Evolutionary conservation across 1,140 invertebrate species (phyloP).

Genomic region (Lamellibrachia luymesi): DNA sequence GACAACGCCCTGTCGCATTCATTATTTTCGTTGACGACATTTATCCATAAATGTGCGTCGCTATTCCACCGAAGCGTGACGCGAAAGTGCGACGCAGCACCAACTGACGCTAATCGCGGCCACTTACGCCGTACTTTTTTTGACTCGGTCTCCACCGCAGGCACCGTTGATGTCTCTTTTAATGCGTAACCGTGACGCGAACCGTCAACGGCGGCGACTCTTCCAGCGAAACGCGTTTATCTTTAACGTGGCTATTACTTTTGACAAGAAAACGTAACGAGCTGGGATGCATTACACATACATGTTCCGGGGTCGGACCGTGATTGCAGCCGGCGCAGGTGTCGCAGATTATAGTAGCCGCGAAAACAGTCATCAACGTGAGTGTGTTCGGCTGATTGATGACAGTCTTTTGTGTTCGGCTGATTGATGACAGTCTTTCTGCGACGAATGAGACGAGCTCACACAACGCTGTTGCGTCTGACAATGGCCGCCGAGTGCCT

Average conservation of each 20-base stretch:
- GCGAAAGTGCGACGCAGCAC: background rate
- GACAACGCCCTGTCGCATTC: background rate
- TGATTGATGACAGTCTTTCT: background rate
- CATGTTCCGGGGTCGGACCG: background rate
- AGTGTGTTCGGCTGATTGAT: background rate
- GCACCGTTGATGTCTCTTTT: background rate
- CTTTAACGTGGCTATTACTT: background rate
- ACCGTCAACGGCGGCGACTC: background rate
- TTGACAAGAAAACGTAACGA: conserved; percentile 5
- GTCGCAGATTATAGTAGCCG: background rate
- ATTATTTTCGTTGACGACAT: background rate
- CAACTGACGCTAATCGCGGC: background rate
- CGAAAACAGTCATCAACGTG: background rate
- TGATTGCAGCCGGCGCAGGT: background rate
- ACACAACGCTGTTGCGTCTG: background rate
- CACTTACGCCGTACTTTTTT: background rate
- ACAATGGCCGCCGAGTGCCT: background rate
- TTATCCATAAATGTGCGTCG: background rate
- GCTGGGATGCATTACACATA: background rate
- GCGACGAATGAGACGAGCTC: background rate
- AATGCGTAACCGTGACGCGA: background rate
- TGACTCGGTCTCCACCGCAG: background rate
- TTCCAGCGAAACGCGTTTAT: background rate
- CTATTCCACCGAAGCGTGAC: background rate
- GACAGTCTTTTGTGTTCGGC: background rate